Evolutionary conservation across 2,888 invertebrate genomes (phyloP).

Genomic region (Troides oblongomaculatus): DNA sequence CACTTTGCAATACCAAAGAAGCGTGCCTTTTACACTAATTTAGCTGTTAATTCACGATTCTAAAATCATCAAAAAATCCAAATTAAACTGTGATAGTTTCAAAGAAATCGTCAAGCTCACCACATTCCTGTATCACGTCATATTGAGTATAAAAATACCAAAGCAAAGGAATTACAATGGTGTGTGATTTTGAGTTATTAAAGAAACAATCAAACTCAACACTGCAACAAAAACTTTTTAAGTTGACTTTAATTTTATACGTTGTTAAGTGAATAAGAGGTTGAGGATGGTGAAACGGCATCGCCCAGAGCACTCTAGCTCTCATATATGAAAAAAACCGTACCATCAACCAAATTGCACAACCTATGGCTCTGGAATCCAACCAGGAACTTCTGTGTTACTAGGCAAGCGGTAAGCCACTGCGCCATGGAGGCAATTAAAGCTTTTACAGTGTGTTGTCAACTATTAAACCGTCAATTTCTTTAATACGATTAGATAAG

Average conservation of each 20-base stretch:
- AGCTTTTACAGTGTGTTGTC: neutral
- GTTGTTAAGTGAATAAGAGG: too few relatives aligned
- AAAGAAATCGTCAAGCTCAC: conserved; percentile 65
- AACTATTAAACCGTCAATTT: neutral
- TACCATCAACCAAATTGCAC: too few relatives aligned
- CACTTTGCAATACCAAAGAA: conserved; percentile 35
- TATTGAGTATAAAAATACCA: conserved; percentile 72
- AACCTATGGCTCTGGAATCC: too few relatives aligned
- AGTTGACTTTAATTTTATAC: too few relatives aligned
- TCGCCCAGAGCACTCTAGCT: too few relatives aligned
- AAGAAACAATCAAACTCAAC: too few relatives aligned
- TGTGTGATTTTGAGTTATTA: conserved; percentile 35
- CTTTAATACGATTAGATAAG: neutral
- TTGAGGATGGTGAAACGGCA: too few relatives aligned
- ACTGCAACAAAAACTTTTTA: too few relatives aligned
- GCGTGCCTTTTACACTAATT: conserved; percentile 17
- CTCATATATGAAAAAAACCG: too few relatives aligned
- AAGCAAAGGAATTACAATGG: conserved; percentile 46
- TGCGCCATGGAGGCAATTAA: neutral
- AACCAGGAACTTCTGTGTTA: too few relatives aligned
- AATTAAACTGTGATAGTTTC: conserved; percentile 57
- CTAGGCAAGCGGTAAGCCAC: too few relatives aligned
- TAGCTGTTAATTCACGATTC: conserved; percentile 30
- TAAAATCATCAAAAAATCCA: conserved; percentile 41
- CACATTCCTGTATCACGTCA: conserved; percentile 70